Evolutionary conservation across 2,888 invertebrate species (phyloP).

Genomic region (Anoplius nigerrimus): DNA sequence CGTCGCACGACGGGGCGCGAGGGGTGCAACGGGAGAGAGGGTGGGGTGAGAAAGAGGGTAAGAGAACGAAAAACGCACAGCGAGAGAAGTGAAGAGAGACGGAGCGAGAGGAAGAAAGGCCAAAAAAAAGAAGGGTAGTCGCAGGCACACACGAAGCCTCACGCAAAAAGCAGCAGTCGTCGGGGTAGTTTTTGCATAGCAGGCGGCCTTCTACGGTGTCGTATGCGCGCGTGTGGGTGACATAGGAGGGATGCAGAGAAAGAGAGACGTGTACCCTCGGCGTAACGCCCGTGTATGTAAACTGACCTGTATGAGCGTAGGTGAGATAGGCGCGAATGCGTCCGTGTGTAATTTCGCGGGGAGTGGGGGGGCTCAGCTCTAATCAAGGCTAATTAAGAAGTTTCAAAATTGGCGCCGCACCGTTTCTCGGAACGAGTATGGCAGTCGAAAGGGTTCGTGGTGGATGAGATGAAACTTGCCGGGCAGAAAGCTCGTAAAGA

Average conservation of each 20-base stretch:
- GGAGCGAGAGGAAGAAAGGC: constrained; percentile 19
- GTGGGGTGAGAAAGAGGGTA: constrained; percentile 19
- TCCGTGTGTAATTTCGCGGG: too few relatives aligned
- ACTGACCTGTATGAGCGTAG: not conserved
- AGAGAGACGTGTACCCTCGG: not conserved
- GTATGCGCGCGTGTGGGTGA: not conserved
- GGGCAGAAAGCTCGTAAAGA: too few relatives aligned
- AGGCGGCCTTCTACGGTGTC: not conserved
- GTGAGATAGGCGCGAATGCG: too few relatives aligned
- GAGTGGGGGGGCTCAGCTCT: too few relatives aligned
- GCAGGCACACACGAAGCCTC: constrained; percentile 9
- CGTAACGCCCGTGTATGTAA: not conserved
- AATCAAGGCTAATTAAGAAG: too few relatives aligned
- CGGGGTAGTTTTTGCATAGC: constrained; percentile 2
- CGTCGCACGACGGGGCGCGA: constrained; percentile 15
- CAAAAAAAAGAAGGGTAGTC: too few relatives aligned
- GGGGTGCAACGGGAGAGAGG: constrained; percentile 27
- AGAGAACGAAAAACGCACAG: constrained; percentile 14
- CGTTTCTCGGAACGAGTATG: too few relatives aligned
- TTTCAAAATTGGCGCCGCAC: too few relatives aligned
- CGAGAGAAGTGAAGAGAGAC: constrained; percentile 17
- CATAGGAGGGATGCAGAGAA: not conserved
- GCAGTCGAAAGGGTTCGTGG: too few relatives aligned
- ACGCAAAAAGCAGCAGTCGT: constrained; percentile 5
- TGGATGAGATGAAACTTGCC: too few relatives aligned